Evolutionary conservation across 2,888 invertebrate species (phyloP), one percentile per base, ranked within the genome.

Genomic region (Epinotia nisella): DNA sequence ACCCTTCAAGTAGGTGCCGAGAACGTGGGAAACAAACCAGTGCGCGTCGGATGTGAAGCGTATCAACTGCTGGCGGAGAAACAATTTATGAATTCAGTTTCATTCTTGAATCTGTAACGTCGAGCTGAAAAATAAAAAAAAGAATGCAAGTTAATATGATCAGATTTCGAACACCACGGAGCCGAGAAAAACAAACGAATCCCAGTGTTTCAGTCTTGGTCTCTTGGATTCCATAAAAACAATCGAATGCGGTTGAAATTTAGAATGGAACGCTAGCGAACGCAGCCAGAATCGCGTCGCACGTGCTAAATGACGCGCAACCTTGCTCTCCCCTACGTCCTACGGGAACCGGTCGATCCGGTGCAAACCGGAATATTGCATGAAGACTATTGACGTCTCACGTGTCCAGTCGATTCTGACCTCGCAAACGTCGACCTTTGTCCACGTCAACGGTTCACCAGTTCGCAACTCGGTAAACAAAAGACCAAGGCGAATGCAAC

Each of bases 251-350:
- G 19, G 39, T 60, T n/a, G 39, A n/a, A 45, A 21, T 71, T 64
- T 65, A 13, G 64, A 71, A 58, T 53, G 17, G 51, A 49, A 64
- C 19, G 58, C 51, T 39, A 5, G 56, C 41, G 41, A 58, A 24
- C 39, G 39, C 29, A 21, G 35, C 19, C 58, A 66, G 65, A 67
- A 51, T 73, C 73, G 78, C 77, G 80, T 76, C 84, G 81, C 88
- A 87, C 86, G 89, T 86, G 87, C 83, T 86, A 87, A 87, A 86
- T 87, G 87, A 86, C 85, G 78, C 83, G 80, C 86, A 90, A 87
- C 90, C 89, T 90, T 89, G 90, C 81, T 81, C 86, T 88, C 90
- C 90, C 91, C 90, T 88, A 56, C 87, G 84, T 85, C 86, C 85
- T 87, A 81, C 82, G 85, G 88, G 87, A 89, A 90, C 90, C 87